phyloP scores from a whole-genome alignment of 2,113 vertebrate genomes.

The Motacilla tschutschensis region DNA sequence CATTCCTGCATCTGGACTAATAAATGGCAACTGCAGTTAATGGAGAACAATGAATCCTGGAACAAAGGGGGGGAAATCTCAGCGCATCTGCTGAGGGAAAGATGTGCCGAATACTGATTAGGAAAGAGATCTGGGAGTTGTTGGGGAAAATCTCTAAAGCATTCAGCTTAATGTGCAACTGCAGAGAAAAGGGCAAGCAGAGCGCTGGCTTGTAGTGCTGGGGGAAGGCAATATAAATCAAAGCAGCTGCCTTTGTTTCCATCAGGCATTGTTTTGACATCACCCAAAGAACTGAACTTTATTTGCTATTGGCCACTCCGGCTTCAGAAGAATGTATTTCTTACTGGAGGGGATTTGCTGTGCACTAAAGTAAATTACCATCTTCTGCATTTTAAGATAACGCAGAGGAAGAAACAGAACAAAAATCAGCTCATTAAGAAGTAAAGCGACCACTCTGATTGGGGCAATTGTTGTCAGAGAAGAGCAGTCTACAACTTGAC shows the following conservation, averaged over 20 bases:
- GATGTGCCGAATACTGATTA: slow-evolving; percentile 70
- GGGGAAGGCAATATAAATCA: slow-evolving; percentile 65
- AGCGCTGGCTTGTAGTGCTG: slow-evolving; percentile 17
- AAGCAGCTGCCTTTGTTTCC: slow-evolving; percentile 50
- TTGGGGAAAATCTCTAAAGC: slow-evolving; percentile 68
- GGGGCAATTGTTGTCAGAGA: background rate
- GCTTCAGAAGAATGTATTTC: slow-evolving; percentile 12
- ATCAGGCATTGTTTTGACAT: slow-evolving; percentile 28
- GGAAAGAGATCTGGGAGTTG: slow-evolving; percentile 68
- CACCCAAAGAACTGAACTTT: slow-evolving; percentile 43
- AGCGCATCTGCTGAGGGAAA: slow-evolving; percentile 61
- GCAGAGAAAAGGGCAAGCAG: slow-evolving; percentile 51
- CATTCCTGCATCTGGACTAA: slow-evolving; percentile 53
- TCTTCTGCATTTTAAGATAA: slow-evolving; percentile 41
- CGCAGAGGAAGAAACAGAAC: background rate
- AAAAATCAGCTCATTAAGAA: background rate
- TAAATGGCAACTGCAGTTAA: slow-evolving; percentile 59
- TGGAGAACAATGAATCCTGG: slow-evolving; percentile 61
- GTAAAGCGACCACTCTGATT: background rate
- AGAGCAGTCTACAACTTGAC: background rate
- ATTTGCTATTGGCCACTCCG: slow-evolving; percentile 30
- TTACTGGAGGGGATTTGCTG: slow-evolving; percentile 11
- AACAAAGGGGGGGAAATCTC: slow-evolving; percentile 58
- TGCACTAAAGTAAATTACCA: background rate
- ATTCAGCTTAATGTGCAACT: slow-evolving; percentile 58